Evolutionary conservation across 2,797 vertebrate genomes (phyloP).

Genomic region (Characodon lateralis): DNA sequence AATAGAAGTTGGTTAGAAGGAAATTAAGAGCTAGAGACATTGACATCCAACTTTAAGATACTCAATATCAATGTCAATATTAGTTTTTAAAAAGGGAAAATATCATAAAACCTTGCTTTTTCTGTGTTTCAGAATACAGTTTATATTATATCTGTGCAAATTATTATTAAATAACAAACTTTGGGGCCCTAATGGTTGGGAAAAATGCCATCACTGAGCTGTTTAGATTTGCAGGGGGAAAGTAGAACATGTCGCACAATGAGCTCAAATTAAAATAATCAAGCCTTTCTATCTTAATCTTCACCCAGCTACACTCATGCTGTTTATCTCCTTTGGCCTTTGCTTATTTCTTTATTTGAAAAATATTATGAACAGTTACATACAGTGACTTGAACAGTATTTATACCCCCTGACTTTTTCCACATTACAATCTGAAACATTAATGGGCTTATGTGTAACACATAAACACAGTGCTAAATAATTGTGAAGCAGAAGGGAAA

Average conservation of each 20-base stretch:
- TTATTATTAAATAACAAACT: not conserved
- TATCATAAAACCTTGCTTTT: not conserved
- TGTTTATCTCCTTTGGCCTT: not conserved
- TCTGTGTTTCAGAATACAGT: slow-evolving; percentile 1
- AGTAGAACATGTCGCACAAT: not conserved
- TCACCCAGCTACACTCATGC: not conserved
- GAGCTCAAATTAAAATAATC: not conserved
- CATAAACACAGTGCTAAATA: too few species aligned
- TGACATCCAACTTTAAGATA: not conserved
- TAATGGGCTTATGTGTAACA: too few species aligned
- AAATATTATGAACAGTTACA: not conserved
- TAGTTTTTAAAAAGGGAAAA: not conserved
- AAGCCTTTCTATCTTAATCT: not conserved
- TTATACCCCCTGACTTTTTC: not conserved
- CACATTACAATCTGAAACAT: not conserved
- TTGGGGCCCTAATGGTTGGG: not conserved
- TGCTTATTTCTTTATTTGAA: not conserved
- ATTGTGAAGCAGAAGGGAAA: too few species aligned
- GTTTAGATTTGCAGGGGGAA: not conserved
- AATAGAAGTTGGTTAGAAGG: slow-evolving; percentile 1
- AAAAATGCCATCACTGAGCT: not conserved
- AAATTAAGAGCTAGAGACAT: not conserved
- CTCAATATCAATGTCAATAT: too few species aligned
- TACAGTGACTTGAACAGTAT: not conserved
- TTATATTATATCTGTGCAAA: not conserved